These are phyloP conservation scores for Nasonia giraulti DNA, from an alignment of 1,140 invertebrate genomes.

Conservation along the genomic window DNA sequence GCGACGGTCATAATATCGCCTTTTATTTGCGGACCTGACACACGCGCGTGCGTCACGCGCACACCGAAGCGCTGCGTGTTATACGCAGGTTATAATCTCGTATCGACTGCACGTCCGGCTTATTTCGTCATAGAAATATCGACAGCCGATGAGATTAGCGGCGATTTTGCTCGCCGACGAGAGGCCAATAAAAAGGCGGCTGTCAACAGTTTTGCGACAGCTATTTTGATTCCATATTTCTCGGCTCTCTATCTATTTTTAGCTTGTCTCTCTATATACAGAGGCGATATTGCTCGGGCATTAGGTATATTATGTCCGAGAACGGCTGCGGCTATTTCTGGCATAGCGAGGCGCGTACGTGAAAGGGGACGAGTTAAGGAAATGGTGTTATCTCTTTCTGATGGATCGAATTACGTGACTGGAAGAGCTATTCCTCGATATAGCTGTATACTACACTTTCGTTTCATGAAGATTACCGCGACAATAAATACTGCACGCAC, in stretches of 20 bases:
- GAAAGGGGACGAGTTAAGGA: not conserved
- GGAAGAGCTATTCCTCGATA: no score
- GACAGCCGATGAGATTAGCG: constrained; percentile 16
- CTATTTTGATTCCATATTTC: not conserved
- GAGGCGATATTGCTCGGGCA: not conserved
- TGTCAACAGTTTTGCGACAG: not conserved
- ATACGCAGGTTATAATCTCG: not conserved
- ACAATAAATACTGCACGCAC: no score
- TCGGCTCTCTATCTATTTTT: not conserved
- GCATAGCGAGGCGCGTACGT: not conserved
- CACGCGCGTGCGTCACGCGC: not conserved
- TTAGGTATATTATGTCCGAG: not conserved
- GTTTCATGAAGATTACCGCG: no score
- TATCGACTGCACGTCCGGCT: constrained; percentile 1
- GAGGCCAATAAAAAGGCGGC: not conserved
- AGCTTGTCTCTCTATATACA: not conserved
- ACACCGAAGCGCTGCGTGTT: not conserved
- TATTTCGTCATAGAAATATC: constrained; percentile 8
- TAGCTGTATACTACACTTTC: no score
- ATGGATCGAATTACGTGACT: not conserved
- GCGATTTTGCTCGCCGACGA: not conserved
- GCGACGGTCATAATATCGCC: not conserved
- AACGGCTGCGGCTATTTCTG: no score
- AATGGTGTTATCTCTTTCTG: not conserved
- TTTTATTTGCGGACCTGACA: constrained; percentile 8